Evolutionary conservation across 1,140 invertebrate species (phyloP).

Genomic region (Eufriesea mexicana): DNA sequence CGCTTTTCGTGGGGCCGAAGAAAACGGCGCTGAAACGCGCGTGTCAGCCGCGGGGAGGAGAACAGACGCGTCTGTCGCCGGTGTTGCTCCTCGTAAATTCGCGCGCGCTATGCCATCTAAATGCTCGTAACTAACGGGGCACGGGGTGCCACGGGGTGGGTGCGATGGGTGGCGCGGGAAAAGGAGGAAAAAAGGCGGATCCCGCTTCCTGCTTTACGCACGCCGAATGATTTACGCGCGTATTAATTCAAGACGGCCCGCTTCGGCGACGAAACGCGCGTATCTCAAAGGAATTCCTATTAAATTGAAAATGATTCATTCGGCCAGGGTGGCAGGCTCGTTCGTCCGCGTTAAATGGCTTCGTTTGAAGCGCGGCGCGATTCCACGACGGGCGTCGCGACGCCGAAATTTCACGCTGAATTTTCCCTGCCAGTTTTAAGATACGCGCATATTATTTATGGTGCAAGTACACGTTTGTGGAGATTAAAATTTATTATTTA

Average conservation of each 20-base stretch:
- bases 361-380: not conserved
- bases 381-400: not conserved
- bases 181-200: no score
- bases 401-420: not conserved
- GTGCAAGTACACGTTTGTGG: no score
- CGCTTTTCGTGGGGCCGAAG: not conserved
- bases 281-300: conserved; percentile 47
- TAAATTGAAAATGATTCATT: conserved; percentile 44
- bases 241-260: conserved; percentile 56
- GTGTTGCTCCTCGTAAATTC: conserved; percentile 56
- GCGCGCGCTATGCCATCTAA: conserved; percentile 15
- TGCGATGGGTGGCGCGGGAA: no score
- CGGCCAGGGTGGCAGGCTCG: not conserved
- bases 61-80: conserved; percentile 29
- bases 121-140: conserved; percentile 33
- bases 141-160: no score
- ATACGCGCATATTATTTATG: not conserved
- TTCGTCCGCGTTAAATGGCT: conserved; percentile 1
- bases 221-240: conserved; percentile 52
- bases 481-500: no score
- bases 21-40: not conserved
- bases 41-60: not conserved
- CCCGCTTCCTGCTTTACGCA: conserved; percentile 40
- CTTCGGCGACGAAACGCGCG: conserved; percentile 5
- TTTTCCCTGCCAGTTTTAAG: not conserved